These are phyloP conservation scores for Orchesella flavescens DNA, from an alignment of 2,888 invertebrate genomes.

Conservation along the genomic window DNA sequence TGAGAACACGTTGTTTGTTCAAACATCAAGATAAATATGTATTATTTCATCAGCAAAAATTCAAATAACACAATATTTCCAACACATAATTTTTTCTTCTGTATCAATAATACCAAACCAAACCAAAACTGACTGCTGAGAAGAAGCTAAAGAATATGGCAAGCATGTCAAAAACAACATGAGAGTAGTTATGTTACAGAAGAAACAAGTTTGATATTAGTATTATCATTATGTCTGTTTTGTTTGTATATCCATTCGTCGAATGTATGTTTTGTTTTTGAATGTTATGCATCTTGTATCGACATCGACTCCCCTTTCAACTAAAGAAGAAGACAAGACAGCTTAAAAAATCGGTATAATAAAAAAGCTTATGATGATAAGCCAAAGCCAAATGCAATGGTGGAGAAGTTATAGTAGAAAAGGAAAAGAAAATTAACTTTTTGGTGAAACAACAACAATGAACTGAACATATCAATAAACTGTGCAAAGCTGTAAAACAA, in stretches of 20 bases:
- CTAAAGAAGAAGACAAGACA: not conserved
- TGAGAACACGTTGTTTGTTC: slow-evolving; percentile 21
- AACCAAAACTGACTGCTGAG: no score
- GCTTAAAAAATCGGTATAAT: not conserved
- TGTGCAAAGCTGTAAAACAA: slow-evolving; percentile 65
- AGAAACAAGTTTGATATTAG: slow-evolving; percentile 48
- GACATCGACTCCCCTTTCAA: slow-evolving; percentile 57
- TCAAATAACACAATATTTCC: not conserved
- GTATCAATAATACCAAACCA: no score
- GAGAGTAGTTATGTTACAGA: not conserved
- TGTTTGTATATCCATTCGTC: slow-evolving; percentile 55
- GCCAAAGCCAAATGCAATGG: slow-evolving; percentile 6
- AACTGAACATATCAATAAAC: slow-evolving; percentile 69
- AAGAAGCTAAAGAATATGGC: no score
- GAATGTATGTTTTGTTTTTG: slow-evolving; percentile 67
- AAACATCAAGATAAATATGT: slow-evolving; percentile 11
- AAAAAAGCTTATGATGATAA: slow-evolving; percentile 9
- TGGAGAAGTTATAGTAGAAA: slow-evolving; percentile 27
- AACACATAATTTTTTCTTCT: not conserved
- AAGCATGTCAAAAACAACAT: slow-evolving; percentile 22
- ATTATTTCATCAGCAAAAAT: slow-evolving; percentile 21
- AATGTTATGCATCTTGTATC: slow-evolving; percentile 56
- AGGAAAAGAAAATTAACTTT: slow-evolving; percentile 66
- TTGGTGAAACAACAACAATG: slow-evolving; percentile 69
- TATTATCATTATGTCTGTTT: slow-evolving; percentile 52